Percentiles rank a stretch among this genome's conserved stretches.
Evolutionary conservation across 2,797 vertebrate genomes (phyloP).

Genomic region (Gallinago solitaria): DNA sequence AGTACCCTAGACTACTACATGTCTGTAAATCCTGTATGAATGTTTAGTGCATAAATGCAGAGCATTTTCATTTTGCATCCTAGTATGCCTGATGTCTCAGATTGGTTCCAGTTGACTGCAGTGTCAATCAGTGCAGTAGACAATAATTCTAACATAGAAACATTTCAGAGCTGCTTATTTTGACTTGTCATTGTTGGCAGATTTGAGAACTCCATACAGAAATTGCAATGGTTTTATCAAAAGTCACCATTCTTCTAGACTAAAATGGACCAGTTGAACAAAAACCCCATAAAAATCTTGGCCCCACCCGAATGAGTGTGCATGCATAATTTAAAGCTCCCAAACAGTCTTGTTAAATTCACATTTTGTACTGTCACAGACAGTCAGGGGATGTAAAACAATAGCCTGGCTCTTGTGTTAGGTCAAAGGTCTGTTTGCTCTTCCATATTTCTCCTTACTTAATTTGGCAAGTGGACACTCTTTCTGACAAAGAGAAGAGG

Average conservation of each 20-base stretch:
- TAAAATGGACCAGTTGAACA: neutral
- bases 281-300: neutral
- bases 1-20: neutral
- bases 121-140: neutral
- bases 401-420: neutral
- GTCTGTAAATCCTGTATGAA: neutral
- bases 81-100: neutral
- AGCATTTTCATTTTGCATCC: neutral
- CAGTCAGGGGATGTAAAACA: conserved; percentile 9
- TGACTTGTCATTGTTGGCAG: neutral
- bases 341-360: neutral
- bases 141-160: neutral
- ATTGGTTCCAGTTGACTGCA: neutral
- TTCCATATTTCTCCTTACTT: conserved; percentile 40
- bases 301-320: neutral
- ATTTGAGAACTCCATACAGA: neutral
- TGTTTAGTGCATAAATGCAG: neutral
- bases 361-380: conserved; percentile 6
- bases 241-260: neutral
- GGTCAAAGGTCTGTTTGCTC: neutral
- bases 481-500: neutral
- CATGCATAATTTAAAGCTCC: neutral
- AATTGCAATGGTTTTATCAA: neutral
- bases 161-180: neutral
- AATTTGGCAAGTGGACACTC: neutral